Conservation (phyloP, 1,140 invertebrate species). For the Microvelia longipes region DNA sequence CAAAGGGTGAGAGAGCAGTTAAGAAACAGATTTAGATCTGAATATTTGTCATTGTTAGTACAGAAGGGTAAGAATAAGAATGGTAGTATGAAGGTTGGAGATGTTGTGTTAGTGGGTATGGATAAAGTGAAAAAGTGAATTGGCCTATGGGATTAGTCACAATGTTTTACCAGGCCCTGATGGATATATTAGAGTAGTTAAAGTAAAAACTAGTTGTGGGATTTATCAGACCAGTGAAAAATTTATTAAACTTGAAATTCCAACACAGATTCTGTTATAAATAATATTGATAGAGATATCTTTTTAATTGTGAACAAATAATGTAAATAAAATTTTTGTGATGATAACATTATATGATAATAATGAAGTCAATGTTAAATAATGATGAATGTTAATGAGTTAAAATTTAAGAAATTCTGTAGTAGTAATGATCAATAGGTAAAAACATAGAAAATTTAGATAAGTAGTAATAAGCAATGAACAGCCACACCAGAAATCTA, state of each 20-base stretch:
- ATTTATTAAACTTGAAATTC: neutral
- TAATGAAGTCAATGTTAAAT: too few species aligned
- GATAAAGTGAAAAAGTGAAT: constrained; percentile 20
- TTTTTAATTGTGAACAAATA: too few species aligned
- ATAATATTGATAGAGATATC: too few species aligned
- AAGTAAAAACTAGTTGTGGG: neutral
- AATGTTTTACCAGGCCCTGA: constrained; percentile 20
- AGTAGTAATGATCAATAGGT: too few species aligned
- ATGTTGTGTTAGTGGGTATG: constrained; percentile 21
- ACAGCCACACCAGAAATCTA: too few species aligned
- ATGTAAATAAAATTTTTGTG: too few species aligned
- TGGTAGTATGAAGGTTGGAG: neutral
- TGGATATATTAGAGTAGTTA: constrained; percentile 19
- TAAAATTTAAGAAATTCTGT: too few species aligned
- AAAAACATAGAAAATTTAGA: too few species aligned
- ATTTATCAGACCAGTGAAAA: neutral
- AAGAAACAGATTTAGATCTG: constrained; percentile 3
- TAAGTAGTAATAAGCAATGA: too few species aligned
- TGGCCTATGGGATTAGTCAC: constrained; percentile 24
- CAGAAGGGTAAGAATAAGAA: neutral
- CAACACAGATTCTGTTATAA: too few species aligned
- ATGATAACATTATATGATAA: too few species aligned
- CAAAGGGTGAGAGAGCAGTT: constrained; percentile 6
- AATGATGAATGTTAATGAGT: too few species aligned
- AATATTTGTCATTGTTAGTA: constrained; percentile 6